Conservation (phyloP, 2,113 vertebrate species). For the Irena cyanogastra region DNA sequence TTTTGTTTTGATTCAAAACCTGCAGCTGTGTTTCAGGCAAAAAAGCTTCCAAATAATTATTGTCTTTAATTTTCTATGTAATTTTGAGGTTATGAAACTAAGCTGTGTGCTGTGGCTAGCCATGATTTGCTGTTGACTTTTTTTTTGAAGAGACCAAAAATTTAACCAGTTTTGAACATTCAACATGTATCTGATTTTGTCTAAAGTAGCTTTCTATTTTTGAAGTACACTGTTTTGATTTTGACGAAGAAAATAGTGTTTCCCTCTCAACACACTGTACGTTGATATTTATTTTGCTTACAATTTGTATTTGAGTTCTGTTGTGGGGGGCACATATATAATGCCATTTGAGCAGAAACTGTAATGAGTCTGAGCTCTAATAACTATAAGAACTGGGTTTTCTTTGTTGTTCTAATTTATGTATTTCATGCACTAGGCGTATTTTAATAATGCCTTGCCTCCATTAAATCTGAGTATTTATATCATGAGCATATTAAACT, state of each 20-base stretch:
- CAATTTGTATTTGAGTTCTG: background rate
- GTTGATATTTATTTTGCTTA: constrained; percentile 2
- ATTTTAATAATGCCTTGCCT: background rate
- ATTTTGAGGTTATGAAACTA: background rate
- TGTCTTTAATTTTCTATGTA: background rate
- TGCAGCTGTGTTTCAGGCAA: background rate
- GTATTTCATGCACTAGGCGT: background rate
- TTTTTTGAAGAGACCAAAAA: background rate
- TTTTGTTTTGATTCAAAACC: background rate
- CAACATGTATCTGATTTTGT: constrained; percentile 17
- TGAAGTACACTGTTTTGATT: background rate
- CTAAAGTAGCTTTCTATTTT: constrained; percentile 1
- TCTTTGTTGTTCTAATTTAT: background rate
- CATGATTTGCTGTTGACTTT: background rate
- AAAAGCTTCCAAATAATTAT: background rate
- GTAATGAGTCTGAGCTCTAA: background rate
- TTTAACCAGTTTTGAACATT: background rate
- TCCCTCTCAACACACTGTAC: background rate
- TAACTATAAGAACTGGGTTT: background rate
- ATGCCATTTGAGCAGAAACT: background rate
- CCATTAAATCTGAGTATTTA: background rate
- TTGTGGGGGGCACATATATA: background rate
- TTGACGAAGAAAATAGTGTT: background rate
- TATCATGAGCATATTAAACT: background rate
- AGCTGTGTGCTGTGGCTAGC: background rate